Evolutionary conservation across 2,888 invertebrate genomes (phyloP).

Genomic region (Candidula unifasciata): DNA sequence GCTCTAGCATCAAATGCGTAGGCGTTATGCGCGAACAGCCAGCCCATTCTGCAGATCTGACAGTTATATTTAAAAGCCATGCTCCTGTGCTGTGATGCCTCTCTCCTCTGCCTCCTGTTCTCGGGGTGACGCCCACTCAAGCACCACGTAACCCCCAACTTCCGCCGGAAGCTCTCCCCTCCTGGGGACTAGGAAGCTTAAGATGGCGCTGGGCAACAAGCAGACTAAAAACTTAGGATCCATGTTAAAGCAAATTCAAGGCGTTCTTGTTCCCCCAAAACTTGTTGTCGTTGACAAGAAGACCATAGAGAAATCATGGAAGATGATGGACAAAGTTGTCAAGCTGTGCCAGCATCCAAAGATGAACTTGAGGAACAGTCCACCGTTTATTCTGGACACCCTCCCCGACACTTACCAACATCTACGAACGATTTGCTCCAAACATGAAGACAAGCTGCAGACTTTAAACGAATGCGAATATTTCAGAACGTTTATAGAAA

Average conservation of each 20-base stretch:
- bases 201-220: conserved; percentile 67
- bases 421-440: conserved; percentile 93
- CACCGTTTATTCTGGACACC: conserved; percentile 99
- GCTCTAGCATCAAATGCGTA: no score
- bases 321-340: conserved; percentile 98
- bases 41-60: no score
- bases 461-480: conserved; percentile 95
- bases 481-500: conserved; percentile 97
- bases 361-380: conserved; percentile 99
- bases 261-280: conserved; percentile 83
- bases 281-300: conserved; percentile 86
- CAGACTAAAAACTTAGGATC: conserved; percentile 73
- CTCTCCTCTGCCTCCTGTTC: background rate
- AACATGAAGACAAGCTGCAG: conserved; percentile 97
- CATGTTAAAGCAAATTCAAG: conserved; percentile 94
- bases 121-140: conserved; percentile 14
- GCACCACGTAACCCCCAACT: background rate
- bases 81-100: no score
- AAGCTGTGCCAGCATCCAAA: conserved; percentile 98
- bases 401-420: conserved; percentile 99
- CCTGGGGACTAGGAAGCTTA: conserved; percentile 61
- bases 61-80: no score
- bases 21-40: no score
- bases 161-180: conserved; percentile 44
- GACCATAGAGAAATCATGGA: conserved; percentile 98